These are phyloP conservation scores for Tenthredo notha DNA, from an alignment of 2,888 invertebrate species.

Conservation along the genomic window DNA sequence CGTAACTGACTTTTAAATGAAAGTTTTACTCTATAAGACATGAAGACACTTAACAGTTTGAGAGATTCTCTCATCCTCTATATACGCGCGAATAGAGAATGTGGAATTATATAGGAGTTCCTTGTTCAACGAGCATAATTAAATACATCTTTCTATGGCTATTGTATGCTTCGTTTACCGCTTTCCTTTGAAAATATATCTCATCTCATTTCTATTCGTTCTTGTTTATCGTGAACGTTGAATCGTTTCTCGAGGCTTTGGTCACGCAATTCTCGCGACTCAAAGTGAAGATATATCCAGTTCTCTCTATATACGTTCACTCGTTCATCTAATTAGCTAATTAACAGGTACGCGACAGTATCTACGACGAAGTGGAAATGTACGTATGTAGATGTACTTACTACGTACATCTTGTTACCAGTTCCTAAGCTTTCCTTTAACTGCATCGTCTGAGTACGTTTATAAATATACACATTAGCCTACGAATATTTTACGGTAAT, in stretches of 20 bases:
- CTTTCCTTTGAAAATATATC: background rate
- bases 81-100: background rate
- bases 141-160: background rate
- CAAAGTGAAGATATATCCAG: background rate
- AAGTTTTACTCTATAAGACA: background rate
- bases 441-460: background rate
- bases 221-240: background rate
- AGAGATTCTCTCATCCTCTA: background rate
- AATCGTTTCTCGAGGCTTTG: constrained; percentile 3
- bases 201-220: background rate
- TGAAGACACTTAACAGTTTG: background rate
- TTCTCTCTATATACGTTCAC: background rate
- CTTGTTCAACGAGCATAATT: background rate
- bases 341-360: constrained; percentile 7
- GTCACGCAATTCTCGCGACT: constrained; percentile 10
- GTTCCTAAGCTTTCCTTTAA: background rate
- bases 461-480: background rate
- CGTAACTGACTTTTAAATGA: background rate
- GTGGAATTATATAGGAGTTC: background rate
- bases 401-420: background rate
- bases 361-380: background rate
- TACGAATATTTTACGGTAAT: background rate
- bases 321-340: constrained; percentile 42
- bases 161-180: background rate
- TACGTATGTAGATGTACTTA: background rate